Base-by-base conservation (phyloP, 2,888 invertebrate genomes). In the Drosophila putrida region DNA sequence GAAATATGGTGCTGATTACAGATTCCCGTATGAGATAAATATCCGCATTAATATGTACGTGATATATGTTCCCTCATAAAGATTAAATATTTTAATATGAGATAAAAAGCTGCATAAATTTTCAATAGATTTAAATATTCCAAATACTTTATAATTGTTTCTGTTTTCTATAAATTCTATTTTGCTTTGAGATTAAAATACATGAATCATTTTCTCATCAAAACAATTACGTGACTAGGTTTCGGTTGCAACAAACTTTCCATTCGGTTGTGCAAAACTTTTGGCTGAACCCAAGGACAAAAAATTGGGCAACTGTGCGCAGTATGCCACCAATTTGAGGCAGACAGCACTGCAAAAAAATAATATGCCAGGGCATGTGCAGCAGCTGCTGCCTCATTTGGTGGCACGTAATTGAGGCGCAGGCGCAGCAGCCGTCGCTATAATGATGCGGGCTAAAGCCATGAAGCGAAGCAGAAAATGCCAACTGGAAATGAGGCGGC, bases 401-500 rank as follows among this genome's bases (percentile, higher is more conserved):
- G 73, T 59, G 73, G 57, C 60, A 69, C 61, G 43, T 57, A 76
- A 76, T 79, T 75, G 65, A 59, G 65, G 53, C 62, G 43, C 75
- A 59, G 57, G 20, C 59, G 46, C 78, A 58, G 47, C 41, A 43
- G 61, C 28, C 4, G 43, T 31, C 25, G 57, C 39, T 74, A 61
- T 69, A 77, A 78, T 81, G 71, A 69, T 74, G 78, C 66, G 78
- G 60, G 63, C 74, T 61, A 46, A 20, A 36, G 41, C 49, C 13
- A 27, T 58, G 63, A 53, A 55, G 20, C 57, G 58, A 60, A 41
- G 65, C 87, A 75, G 64, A 60, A 83, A 84, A 84, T 89, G 61
- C 85, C 88, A 71, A 87, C 82, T 81, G 83, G 83, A 84, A 89
- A 84, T 89, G 88, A 89, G 82, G 88, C 89, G 73, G 60, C 83